Evolutionary conservation across 2,797 vertebrate genomes (phyloP), one percentile per base, ranked within the genome.

Genomic region (Cyclopterus lumpus): DNA sequence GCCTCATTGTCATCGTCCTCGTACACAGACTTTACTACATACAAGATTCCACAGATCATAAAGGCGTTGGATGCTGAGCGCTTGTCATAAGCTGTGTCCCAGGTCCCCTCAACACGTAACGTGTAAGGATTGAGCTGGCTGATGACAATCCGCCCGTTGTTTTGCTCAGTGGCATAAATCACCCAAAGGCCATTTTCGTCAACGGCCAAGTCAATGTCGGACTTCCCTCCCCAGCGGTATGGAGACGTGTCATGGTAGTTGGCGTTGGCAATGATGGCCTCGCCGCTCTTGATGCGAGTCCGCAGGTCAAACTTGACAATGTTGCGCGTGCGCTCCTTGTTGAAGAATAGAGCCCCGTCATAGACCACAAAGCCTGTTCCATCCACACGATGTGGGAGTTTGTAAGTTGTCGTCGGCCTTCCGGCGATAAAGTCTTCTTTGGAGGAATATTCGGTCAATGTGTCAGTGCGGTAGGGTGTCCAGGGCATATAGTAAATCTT

Each of bases 401-500:
- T 99, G 90, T 99, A 99, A 18, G 98, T 99, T 0, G 98, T 99
- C 0, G 98, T 99, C 0, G 98, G 98, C 78, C 98, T 94, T 11
- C 98, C 98, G 0, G 98, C 97, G 2, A 99, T 96, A 84, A 99
- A 99, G 91, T 99, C 98, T 9, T 99, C 98, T 93, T 99, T 99
- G 88, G 98, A 99, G 42, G 98, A 98, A 84, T 99, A 99, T 38
- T 99, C 98, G 0, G 98, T 99, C 76, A 99, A 91, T 0, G 97
- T 99, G 88, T 99, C 98, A 0, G 98, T 99, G 73, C 98, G 95
- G 87, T 99, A 99, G 0, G 98, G 98, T 0, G 97, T 99, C 98
- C 98, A 99, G 5, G 98, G 98, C 98, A 99, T 99, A 91, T 99
- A 99, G 93, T 99, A 99, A 82, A 99, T 99, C 95, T 99, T 99